phyloP scores from a whole-genome alignment of 2,888 invertebrate genomes.

The Neelides folsomi region DNA sequence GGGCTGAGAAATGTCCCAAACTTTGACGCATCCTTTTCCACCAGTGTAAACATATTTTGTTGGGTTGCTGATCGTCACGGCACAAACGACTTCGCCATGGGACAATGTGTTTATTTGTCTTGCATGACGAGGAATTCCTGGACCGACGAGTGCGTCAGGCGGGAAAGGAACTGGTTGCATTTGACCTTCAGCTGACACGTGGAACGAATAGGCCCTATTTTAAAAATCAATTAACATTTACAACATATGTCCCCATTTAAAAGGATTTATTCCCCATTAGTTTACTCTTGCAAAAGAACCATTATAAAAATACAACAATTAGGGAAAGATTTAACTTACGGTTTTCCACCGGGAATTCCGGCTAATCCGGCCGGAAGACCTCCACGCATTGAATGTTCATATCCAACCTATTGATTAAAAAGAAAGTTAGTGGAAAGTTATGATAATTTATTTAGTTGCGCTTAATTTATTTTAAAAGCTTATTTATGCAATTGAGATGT shows the following conservation, averaged over 20 bases:
- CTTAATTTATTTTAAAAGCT: too few species aligned
- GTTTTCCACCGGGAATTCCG: slow-evolving; percentile 49
- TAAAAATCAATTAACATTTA: too few species aligned
- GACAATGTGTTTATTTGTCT: slow-evolving; percentile 81
- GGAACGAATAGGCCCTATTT: slow-evolving; percentile 80
- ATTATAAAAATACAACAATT: too few species aligned
- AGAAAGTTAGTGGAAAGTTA: too few species aligned
- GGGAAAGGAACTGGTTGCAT: slow-evolving; percentile 90
- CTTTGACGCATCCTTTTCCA: slow-evolving; percentile 93
- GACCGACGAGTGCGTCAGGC: slow-evolving; percentile 79
- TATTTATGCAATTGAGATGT: too few species aligned
- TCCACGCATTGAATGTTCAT: slow-evolving; percentile 56
- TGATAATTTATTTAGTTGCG: too few species aligned
- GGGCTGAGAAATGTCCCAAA: slow-evolving; percentile 89
- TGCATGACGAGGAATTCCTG: slow-evolving; percentile 85
- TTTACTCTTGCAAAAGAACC: too few species aligned
- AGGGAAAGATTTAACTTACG: slow-evolving; percentile 53
- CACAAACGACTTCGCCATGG: slow-evolving; percentile 94
- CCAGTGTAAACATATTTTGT: slow-evolving; percentile 90
- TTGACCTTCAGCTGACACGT: slow-evolving; percentile 76
- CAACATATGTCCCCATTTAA: too few species aligned
- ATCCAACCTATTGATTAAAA: slow-evolving; percentile 42
- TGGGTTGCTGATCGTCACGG: slow-evolving; percentile 87
- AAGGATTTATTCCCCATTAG: too few species aligned
- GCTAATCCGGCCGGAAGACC: slow-evolving; percentile 44